phyloP scores from a whole-genome alignment of 2,888 invertebrate genomes.

The Pyrrhosoma nymphula region DNA sequence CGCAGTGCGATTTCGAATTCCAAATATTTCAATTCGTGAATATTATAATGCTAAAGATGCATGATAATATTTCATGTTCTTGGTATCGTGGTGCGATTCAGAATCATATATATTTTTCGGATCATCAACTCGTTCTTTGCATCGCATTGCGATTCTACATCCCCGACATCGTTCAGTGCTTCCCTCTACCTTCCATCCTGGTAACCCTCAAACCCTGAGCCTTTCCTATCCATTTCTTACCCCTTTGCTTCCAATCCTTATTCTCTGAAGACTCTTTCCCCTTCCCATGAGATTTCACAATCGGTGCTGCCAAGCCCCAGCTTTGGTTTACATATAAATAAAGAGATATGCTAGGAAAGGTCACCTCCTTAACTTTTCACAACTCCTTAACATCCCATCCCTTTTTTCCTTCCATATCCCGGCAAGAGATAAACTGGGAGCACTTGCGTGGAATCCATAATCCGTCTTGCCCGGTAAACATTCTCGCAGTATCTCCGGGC shows the following conservation, averaged over 20 bases:
- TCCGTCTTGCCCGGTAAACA: neutral
- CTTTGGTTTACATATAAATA: neutral
- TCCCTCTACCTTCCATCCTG: neutral
- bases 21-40: no score
- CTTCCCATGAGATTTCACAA: neutral
- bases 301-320: neutral
- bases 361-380: neutral
- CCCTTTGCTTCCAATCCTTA: neutral
- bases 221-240: neutral
- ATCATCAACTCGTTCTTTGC: no score
- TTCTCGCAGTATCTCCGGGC: neutral
- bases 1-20: no score
- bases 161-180: no score
- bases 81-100: no score
- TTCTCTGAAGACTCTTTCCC: neutral
- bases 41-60: no score
- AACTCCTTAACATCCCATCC: neutral
- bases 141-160: no score
- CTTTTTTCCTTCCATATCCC: neutral
- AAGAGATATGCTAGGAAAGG: neutral
- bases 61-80: no score
- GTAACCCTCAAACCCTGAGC: neutral
- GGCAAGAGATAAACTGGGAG: neutral
- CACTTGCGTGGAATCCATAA: neutral
- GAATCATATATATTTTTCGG: no score